These are phyloP conservation scores for Hipposideros armiger DNA, from an alignment of 2,113 vertebrate genomes.

Conservation along the genomic window DNA sequence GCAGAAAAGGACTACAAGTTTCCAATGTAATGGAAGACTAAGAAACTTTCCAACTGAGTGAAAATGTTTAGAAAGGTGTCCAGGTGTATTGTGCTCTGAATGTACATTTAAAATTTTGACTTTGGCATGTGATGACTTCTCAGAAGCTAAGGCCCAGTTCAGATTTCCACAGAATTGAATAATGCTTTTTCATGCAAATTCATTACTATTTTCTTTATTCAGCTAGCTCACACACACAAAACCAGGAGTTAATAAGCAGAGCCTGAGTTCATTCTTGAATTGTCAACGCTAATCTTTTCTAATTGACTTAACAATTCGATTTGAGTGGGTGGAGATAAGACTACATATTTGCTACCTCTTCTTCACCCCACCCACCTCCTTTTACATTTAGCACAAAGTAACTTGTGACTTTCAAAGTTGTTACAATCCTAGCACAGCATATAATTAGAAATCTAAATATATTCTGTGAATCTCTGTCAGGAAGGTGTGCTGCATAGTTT, in stretches of 20 bases:
- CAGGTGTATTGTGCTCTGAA: conserved; percentile 4
- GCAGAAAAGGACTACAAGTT: background rate
- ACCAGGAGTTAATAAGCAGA: conserved; percentile 30
- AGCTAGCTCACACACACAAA: conserved; percentile 8
- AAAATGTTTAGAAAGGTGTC: conserved; percentile 21
- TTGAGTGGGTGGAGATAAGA: background rate
- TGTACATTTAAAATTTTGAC: conserved; percentile 42
- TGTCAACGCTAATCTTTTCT: background rate
- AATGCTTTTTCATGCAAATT: background rate
- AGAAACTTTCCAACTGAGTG: background rate
- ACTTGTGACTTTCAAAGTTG: background rate
- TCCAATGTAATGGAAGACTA: conserved; percentile 1
- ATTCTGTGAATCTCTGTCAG: conserved; percentile 19
- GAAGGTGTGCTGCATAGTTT: background rate
- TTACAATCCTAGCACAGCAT: background rate
- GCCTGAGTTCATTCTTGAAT: conserved; percentile 43
- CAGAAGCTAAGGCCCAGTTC: background rate
- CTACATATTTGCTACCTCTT: background rate
- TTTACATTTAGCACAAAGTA: conserved; percentile 46
- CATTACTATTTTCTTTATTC: background rate
- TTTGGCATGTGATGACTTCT: conserved; percentile 9
- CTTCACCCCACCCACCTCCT: background rate
- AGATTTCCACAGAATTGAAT: conserved; percentile 36
- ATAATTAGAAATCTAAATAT: background rate
- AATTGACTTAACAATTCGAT: conserved; percentile 19